Evolutionary conservation across 2,797 vertebrate species (phyloP).

Genomic region (Lepidocolaptes lacrymiger): DNA sequence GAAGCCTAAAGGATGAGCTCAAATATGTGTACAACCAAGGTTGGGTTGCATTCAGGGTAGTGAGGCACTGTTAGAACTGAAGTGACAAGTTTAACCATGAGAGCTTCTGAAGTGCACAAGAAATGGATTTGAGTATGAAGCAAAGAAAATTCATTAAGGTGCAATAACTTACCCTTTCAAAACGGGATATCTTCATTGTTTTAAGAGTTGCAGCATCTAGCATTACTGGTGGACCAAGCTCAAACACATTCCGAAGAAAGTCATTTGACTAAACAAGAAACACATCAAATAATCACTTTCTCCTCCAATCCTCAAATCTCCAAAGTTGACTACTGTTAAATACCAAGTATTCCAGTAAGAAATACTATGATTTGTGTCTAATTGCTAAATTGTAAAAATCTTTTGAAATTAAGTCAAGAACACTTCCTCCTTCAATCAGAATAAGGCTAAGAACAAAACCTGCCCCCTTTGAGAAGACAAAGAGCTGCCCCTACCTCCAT

Average conservation of each 20-base stretch:
- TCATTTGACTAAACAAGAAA: slow-evolving; percentile 86
- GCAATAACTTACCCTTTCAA: slow-evolving; percentile 88
- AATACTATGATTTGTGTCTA: neutral
- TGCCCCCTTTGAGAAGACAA: neutral
- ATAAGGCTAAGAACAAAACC: neutral
- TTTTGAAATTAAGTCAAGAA: neutral
- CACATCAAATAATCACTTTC: neutral
- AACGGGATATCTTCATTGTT: slow-evolving; percentile 94
- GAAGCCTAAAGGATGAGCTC: neutral
- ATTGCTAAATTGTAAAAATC: neutral
- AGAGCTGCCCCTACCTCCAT: neutral
- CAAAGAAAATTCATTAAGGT: neutral
- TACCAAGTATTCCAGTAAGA: neutral
- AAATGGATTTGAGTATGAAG: neutral
- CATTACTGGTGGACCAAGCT: slow-evolving; percentile 92
- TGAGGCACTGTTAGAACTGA: neutral
- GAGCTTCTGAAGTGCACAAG: neutral
- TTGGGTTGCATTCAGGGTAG: neutral
- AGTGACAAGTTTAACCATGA: neutral
- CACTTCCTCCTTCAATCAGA: neutral
- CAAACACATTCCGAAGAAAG: slow-evolving; percentile 96
- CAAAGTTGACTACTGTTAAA: neutral
- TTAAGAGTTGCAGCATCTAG: slow-evolving; percentile 91
- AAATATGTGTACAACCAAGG: rapidly evolving
- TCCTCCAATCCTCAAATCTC: neutral